Base-by-base conservation (phyloP, 2,888 invertebrate species). In the Patella ulyssiponensis region DNA sequence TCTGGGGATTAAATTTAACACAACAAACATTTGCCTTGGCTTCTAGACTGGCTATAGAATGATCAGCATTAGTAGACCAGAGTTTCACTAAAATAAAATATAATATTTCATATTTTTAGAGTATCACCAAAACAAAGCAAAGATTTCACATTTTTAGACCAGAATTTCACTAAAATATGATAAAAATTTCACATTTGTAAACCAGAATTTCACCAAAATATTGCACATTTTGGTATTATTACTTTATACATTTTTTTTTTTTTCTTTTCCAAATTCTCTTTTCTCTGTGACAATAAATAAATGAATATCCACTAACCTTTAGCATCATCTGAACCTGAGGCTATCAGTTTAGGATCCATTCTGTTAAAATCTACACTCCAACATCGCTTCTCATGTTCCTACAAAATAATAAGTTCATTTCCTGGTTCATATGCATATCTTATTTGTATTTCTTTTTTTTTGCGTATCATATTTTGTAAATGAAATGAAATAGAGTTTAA, bases 351-450 rank as follows among this genome's bases (percentile, higher is more conserved):
- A 17, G 97, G 96, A 91, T 98, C 97, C 51, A 96, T 95, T 85
- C 95, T 94, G 92, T 97, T 98, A 92, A 98, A 98, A 93, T 98
- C 97, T 58, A 98, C 97, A 85, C 96, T 96, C 98, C 98, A 98
- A 91, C 97, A 97, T 71, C 98, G 93, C 91, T 97, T 97, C 92
- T 98, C 97, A 92, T 98, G 98, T 81, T 88, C 89, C 89, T 89
- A 71, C 11, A 75, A 76, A 51, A 70, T 17, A 9, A 44, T 44
- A 44, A 44, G 44, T 44, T 9, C 7, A 44, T 44, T 44, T 44
- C 44, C 7, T 1, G 7, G 9, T 44, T 44, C 1, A 44, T 44
- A 44, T 9, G 44, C 44, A 44, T 1, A 44, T 44, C 9, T 44
- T 9, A 44, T 44, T 44, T 44, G 9, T 9, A 7, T 33, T 33